Evolutionary conservation across 1,140 invertebrate species (phyloP).

Genomic region (Sycobia sp.): DNA sequence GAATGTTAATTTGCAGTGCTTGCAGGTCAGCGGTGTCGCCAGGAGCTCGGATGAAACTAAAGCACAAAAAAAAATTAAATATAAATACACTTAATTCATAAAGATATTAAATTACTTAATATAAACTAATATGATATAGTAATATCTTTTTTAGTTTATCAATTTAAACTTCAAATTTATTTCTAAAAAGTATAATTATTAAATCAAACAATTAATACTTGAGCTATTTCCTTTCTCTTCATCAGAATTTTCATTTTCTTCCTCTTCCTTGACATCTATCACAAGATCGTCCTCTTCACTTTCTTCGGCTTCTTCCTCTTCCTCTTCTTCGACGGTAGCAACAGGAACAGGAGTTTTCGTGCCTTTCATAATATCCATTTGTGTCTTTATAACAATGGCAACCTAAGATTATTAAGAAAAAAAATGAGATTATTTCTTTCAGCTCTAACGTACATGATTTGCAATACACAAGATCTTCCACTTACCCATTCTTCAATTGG

Average conservation of each 20-base stretch:
- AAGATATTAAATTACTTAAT: neutral
- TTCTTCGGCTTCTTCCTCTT: conserved; percentile 37
- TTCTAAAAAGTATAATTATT: no score
- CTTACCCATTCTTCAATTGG: conserved; percentile 56
- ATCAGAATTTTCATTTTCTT: conserved; percentile 32
- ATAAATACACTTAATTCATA: no score
- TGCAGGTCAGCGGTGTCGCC: conserved; percentile 44
- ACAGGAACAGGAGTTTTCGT: neutral
- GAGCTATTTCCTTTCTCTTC: conserved; percentile 10
- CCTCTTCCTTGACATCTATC: conserved; percentile 42
- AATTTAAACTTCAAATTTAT: no score
- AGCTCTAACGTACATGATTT: neutral
- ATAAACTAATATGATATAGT: neutral
- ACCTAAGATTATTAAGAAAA: no score
- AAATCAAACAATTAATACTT: neutral
- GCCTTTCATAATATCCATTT: conserved; percentile 43
- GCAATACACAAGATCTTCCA: neutral
- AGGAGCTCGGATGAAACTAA: neutral
- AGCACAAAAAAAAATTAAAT: no score
- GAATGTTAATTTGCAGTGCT: conserved; percentile 55
- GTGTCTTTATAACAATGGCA: conserved; percentile 42
- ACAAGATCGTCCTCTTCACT: conserved; percentile 39
- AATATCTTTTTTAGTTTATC: neutral
- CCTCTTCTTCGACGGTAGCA: neutral
- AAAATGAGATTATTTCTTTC: neutral